A percentile compares a stretch with the other conserved stretches of the same genome.
Conservation (phyloP, 1,140 invertebrate species). For the Monochamus saltuarius region DNA sequence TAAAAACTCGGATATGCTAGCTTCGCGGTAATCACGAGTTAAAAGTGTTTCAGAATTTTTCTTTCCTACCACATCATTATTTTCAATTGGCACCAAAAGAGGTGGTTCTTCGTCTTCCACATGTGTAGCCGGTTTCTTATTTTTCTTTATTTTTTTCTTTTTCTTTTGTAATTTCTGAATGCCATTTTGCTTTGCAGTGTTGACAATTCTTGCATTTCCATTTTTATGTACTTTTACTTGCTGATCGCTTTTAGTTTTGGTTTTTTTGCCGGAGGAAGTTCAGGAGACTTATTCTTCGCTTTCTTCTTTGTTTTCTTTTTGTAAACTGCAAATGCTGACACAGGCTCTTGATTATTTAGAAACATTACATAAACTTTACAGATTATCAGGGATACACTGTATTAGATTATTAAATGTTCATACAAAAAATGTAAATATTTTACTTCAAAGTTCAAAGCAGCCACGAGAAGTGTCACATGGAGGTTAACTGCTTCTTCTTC, state of each 20-base stretch:
- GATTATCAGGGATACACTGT: too few relatives aligned
- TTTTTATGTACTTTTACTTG: not conserved
- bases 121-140: not conserved
- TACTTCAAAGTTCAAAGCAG: too few relatives aligned
- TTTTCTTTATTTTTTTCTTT: not conserved
- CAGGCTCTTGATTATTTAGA: not conserved
- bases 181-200: not conserved
- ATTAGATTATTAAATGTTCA: too few relatives aligned
- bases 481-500: too few relatives aligned
- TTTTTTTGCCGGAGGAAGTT: not conserved
- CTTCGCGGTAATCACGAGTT: not conserved
- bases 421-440: too few relatives aligned
- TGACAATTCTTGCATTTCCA: not conserved
- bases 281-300: not conserved
- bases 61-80: not conserved
- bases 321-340: conserved; percentile 20
- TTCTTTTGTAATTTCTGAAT: not conserved
- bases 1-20: not conserved
- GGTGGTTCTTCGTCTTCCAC: conserved; percentile 8
- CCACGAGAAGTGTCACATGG: too few relatives aligned
- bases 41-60: not conserved
- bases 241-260: conserved; percentile 1
- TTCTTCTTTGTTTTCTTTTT: conserved; percentile 8
- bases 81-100: not conserved
- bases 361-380: not conserved